Percentiles rank a stretch among this genome's conserved stretches.
These are phyloP conservation scores for Syngnathoides biaculeatus DNA, from an alignment of 2,113 vertebrate species.

Conservation along the genomic window DNA sequence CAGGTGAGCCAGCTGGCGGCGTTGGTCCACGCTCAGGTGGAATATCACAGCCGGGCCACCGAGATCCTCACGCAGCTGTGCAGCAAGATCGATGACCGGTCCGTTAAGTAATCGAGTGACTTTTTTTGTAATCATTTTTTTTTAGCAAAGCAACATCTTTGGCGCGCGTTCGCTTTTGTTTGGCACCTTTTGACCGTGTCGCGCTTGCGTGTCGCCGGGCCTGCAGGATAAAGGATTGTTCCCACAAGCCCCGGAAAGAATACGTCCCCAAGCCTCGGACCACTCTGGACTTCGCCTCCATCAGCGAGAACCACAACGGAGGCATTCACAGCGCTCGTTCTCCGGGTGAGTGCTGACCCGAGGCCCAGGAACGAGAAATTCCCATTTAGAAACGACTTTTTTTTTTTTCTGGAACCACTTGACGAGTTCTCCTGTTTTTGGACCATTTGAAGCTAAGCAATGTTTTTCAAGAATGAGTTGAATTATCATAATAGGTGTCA, in stretches of 20 bases:
- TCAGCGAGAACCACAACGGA: slow-evolving; percentile 88
- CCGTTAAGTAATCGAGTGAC: too few species aligned
- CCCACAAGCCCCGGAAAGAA: slow-evolving; percentile 86
- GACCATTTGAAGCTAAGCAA: too few species aligned
- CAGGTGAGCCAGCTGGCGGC: slow-evolving; percentile 97
- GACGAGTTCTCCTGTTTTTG: background rate
- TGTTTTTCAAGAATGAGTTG: too few species aligned
- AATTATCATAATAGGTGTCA: too few species aligned
- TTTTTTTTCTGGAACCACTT: slow-evolving; percentile 14
- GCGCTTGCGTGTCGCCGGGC: background rate
- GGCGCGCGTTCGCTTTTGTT: background rate
- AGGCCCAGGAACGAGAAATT: slow-evolving; percentile 15
- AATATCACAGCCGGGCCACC: slow-evolving; percentile 90
- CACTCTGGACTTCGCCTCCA: slow-evolving; percentile 82
- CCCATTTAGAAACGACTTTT: background rate
- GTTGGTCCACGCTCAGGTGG: slow-evolving; percentile 92
- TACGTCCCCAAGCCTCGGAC: slow-evolving; percentile 87
- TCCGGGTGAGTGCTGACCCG: slow-evolving; percentile 74
- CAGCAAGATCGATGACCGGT: slow-evolving; percentile 91
- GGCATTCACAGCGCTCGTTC: slow-evolving; percentile 86
- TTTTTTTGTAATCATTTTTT: too few species aligned
- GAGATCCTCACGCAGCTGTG: slow-evolving; percentile 92
- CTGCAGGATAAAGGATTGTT: slow-evolving; percentile 87
- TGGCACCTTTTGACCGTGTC: background rate
- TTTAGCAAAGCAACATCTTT: too few species aligned